These are phyloP conservation scores for Zaprionus ornatus DNA, from an alignment of 1,140 invertebrate species.

Conservation along the genomic window DNA sequence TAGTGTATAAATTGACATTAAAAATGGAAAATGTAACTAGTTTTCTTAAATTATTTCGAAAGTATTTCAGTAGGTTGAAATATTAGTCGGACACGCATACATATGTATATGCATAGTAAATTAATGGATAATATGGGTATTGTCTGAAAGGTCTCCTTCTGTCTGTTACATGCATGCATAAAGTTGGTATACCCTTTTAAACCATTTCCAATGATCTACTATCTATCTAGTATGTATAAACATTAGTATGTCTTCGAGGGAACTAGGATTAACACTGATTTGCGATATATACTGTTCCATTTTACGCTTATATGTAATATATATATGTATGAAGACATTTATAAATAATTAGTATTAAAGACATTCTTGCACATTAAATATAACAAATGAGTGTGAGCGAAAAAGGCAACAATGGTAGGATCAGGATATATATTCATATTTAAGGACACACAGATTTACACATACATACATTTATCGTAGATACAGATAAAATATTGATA, in stretches of 20 bases:
- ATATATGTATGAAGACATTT: not conserved
- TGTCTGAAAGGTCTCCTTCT: no score
- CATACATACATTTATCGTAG: not conserved
- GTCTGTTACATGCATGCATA: not conserved
- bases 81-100: no score
- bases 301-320: not conserved
- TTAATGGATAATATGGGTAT: no score
- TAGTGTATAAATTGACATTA: no score
- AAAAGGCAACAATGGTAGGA: not conserved
- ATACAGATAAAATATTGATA: not conserved
- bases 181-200: not conserved
- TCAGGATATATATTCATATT: not conserved
- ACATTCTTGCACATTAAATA: constrained; percentile 3
- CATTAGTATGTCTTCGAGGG: not conserved
- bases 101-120: no score
- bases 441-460: not conserved
- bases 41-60: no score
- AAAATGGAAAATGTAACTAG: no score
- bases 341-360: not conserved
- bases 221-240: no score
- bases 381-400: not conserved
- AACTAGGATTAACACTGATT: not conserved
- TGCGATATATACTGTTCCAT: not conserved
- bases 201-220: not conserved
- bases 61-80: no score